A percentile compares a stretch with the other conserved stretches of the same genome.
These are phyloP conservation scores for Zoroaster sp. DNA, from an alignment of 53 echinoderm and acorn worm species.

Conservation along the genomic window DNA sequence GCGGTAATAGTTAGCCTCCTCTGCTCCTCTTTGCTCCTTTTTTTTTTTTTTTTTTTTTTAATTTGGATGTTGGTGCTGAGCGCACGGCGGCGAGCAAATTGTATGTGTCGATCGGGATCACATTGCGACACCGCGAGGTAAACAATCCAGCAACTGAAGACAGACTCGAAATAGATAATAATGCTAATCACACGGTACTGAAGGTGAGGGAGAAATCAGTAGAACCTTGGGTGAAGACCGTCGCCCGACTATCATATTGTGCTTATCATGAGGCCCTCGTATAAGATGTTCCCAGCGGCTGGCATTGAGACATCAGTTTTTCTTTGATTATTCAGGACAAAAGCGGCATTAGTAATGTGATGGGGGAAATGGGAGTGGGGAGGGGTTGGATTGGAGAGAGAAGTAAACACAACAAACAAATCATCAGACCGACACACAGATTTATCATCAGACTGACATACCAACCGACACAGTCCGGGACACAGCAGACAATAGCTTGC, in stretches of 20 bases:
- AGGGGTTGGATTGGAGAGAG: background rate
- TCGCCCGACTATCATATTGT: background rate
- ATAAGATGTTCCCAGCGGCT: background rate
- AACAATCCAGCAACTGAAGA: background rate
- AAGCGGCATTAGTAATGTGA: background rate
- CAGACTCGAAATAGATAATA: slow-evolving; percentile 32
- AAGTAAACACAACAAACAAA: background rate
- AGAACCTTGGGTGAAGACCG: background rate
- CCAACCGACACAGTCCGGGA: too few relatives aligned
- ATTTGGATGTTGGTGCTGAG: slow-evolving; percentile 26
- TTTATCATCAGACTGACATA: too few relatives aligned
- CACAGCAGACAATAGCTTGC: too few relatives aligned
- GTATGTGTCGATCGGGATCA: slow-evolving; percentile 10
- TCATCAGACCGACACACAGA: too few relatives aligned
- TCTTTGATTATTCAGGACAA: background rate
- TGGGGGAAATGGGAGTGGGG: background rate
- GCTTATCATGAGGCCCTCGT: background rate
- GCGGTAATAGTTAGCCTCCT: background rate
- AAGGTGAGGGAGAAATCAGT: background rate
- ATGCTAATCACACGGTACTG: slow-evolving; percentile 19
- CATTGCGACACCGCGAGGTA: slow-evolving; percentile 25
- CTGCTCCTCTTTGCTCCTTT: background rate
- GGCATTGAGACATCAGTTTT: background rate
- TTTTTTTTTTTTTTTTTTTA: slow-evolving; percentile 20
- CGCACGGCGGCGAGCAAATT: slow-evolving; percentile 47